Base-by-base conservation (phyloP, 1,140 invertebrate genomes). In the Euwallacea fornicatus region DNA sequence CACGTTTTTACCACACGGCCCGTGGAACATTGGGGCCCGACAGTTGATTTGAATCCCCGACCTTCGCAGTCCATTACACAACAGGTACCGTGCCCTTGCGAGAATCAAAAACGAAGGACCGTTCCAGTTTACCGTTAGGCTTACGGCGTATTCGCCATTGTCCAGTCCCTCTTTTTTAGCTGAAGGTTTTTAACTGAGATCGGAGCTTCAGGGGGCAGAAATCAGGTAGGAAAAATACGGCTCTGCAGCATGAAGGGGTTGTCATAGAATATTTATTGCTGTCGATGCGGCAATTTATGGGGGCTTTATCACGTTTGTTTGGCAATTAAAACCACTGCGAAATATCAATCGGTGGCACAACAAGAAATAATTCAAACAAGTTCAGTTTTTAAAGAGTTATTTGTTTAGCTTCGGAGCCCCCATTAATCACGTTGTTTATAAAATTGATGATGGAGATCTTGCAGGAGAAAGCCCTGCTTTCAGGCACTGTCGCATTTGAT, bases 381-480 rank as follows among this genome's bases (percentile, higher is more conserved):
- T 66, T 67, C 47, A 63, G 46, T 62, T 69, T 69, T 69, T 69
- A 50, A 58, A 41, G 67, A 54, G 67, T 69, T 69, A 69, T 69
- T 69, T 69, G 67, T 69, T 69, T 69, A 33, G 54, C 16, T 69
- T 50, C 33, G 44, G 15, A 63, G 54, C n/a, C 59, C 11, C 47
- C 42, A 69, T 69, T 69, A 69, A 69, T 69, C 67, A 55, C 9
- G n/a, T 4, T 69, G 67, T 69, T 69, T 69, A 69, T 69, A 69
- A 69, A 69, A 69, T 69, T 60, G 66, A 69, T 69, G 66, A 69
- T 62, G 66, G 56, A 60, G 66, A 62, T 56, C 66, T 60, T 13
- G 56, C 56, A 69, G 59, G 10, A 69, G 59, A 60, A 69, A 69
- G 59, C 66, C 60, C 42, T 15, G 43, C 21, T 33, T 4, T 33